Evolutionary conservation across 2,113 vertebrate species (phyloP).

Genomic region (Acrocephalus arundinaceus): DNA sequence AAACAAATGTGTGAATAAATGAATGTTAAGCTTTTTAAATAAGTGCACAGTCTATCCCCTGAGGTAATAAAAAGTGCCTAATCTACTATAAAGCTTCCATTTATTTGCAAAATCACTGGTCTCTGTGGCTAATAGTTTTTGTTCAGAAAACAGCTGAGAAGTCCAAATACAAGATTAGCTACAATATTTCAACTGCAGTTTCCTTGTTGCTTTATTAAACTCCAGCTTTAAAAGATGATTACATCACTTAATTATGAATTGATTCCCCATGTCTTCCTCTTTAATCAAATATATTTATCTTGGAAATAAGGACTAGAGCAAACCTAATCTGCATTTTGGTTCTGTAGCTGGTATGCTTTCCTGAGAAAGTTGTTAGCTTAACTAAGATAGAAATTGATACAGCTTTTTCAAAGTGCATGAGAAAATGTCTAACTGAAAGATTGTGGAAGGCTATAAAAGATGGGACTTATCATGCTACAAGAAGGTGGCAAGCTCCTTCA

Average conservation of each 20-base stretch:
- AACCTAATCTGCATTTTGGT: neutral
- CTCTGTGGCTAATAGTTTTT: neutral
- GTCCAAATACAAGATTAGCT: neutral
- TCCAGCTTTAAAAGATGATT: neutral
- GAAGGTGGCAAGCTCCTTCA: neutral
- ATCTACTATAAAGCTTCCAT: neutral
- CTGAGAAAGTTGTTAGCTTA: neutral
- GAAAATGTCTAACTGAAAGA: neutral
- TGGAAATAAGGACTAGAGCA: neutral
- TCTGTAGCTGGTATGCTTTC: neutral
- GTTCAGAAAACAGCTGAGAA: neutral
- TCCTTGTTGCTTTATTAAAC: neutral
- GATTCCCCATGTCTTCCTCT: neutral
- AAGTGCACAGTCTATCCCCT: neutral
- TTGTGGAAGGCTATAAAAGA: neutral
- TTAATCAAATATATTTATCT: neutral
- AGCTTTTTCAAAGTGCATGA: neutral
- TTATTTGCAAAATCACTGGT: neutral
- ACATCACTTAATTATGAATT: neutral
- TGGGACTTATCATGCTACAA: neutral
- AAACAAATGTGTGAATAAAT: slow-evolving; percentile 43
- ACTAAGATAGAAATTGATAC: neutral
- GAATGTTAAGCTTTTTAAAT: slow-evolving; percentile 2
- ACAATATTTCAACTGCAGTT: neutral
- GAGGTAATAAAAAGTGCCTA: neutral